phyloP scores from a whole-genome alignment of 2,888 invertebrate genomes.

The Tineola bisselliella region DNA sequence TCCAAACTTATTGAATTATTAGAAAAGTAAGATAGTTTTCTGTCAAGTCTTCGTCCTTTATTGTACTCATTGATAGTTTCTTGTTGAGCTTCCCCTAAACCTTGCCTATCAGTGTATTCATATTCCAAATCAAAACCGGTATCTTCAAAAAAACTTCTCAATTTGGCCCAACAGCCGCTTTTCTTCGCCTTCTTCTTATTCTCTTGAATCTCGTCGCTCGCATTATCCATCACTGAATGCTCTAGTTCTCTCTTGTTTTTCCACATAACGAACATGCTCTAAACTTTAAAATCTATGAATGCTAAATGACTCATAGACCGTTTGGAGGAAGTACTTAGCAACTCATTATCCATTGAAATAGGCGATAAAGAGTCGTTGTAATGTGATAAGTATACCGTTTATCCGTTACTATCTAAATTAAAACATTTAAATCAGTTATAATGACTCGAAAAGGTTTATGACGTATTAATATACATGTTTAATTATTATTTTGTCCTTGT shows the following conservation, averaged over 20 bases:
- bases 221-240: not conserved
- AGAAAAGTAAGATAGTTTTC: conserved; percentile 23
- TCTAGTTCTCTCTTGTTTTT: not conserved
- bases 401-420: conserved; percentile 17
- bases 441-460: conserved; percentile 20
- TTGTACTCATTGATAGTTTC: not conserved
- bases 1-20: conserved; percentile 26
- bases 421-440: conserved; percentile 20
- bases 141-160: conserved; percentile 51
- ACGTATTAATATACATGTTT: conserved; percentile 7
- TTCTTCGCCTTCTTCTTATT: conserved; percentile 19
- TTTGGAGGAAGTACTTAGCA: conserved; percentile 8
- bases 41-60: conserved; percentile 20
- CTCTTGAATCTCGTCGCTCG: conserved; percentile 14
- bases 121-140: conserved; percentile 56
- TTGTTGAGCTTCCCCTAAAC: not conserved
- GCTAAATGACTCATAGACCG: not conserved
- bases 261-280: not conserved
- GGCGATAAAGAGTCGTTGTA: conserved; percentile 3
- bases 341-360: conserved; percentile 6
- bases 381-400: conserved; percentile 3
- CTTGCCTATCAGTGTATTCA: conserved; percentile 30
- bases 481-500: conserved; percentile 9
- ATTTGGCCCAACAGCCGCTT: conserved; percentile 48
- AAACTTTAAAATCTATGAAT: not conserved